Percentiles rank a stretch among this genome's conserved stretches.
Evolutionary conservation across 2,113 vertebrate genomes (phyloP).

Genomic region (Cinclus cinclus): DNA sequence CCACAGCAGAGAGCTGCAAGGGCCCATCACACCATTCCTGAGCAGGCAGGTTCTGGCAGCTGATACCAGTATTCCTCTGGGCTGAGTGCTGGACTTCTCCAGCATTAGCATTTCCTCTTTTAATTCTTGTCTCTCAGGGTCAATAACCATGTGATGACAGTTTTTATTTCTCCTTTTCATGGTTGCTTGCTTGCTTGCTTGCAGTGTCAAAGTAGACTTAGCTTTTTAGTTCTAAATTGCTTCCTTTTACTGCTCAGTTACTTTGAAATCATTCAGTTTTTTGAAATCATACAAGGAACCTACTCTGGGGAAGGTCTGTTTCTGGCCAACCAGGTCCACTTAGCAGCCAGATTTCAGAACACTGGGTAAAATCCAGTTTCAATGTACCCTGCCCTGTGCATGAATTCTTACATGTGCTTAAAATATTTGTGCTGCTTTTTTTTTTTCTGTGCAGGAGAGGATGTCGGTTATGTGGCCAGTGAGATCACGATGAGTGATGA

Average conservation of each 20-base stretch:
- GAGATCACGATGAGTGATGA: slow-evolving; percentile 99
- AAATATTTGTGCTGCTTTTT: background rate
- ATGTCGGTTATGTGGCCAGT: slow-evolving; percentile 94
- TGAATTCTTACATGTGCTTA: background rate
- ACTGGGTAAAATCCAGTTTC: background rate
- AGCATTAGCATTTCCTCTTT: background rate
- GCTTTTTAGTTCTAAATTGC: background rate
- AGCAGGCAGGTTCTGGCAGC: background rate
- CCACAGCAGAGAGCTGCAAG: background rate
- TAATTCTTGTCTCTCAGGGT: background rate
- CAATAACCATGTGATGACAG: background rate
- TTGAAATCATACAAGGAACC: background rate
- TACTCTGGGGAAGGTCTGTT: background rate
- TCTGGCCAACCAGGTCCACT: background rate
- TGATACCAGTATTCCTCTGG: background rate
- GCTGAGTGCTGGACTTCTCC: background rate
- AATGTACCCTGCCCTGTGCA: rapidly evolving
- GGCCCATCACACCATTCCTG: background rate
- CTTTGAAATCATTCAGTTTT: background rate
- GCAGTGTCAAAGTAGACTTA: background rate
- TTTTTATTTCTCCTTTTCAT: background rate
- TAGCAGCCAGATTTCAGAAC: background rate
- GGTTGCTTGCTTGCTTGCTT: background rate
- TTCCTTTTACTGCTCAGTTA: background rate
- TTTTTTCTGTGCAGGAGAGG: slow-evolving; percentile 81